Base-by-base conservation (phyloP, 2,888 invertebrate species). In the Cheilosia vulpina region DNA sequence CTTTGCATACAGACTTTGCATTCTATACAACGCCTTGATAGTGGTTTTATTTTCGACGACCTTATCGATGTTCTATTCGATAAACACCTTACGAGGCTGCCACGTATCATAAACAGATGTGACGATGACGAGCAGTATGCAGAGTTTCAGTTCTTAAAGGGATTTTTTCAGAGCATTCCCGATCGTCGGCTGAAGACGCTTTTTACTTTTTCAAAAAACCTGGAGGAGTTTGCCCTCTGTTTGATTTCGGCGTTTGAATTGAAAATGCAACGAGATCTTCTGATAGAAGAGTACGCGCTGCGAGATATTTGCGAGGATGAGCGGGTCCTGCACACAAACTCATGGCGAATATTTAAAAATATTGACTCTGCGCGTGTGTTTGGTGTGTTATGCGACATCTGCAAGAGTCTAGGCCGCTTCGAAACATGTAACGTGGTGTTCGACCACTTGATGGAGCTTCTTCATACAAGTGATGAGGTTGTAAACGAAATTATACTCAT, bases 301-400 rank as follows among this genome's bases (percentile, higher is more conserved):
- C 89, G 90, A 7, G 79, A 88, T 71, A 87, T 89, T 15, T 90
- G 92, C 75, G 62, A 81, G 1, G 90, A 91, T 66, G 91, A 93
- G 3, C 94, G 94, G 0, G 19, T 73, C 17, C 31, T 72, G 43
- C 81, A 77, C 21, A 81, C 76, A 3, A 81, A 72, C 0, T 21
- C 62, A 9, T 96, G 96, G 96, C 94, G 94, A 77, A 92, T 92
- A 60, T 95, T 95, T 79, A 94, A 93, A 71, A 94, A 95, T 91
- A 92, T 96, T 63, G 93, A 93, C 79, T 93, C 93, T 13, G 88
- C 90, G 27, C 89, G 89, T 2, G 92, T 94, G 58, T 89, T 93
- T 76, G 83, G 88, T 0, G 93, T 94, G 58, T 90, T 96, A n/a
- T 92, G 93, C 57, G 92, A 92, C 19, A 92, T 95, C 47, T 95